Evolutionary conservation across 2,888 invertebrate genomes (phyloP).

Genomic region (Harmothoe impar): DNA sequence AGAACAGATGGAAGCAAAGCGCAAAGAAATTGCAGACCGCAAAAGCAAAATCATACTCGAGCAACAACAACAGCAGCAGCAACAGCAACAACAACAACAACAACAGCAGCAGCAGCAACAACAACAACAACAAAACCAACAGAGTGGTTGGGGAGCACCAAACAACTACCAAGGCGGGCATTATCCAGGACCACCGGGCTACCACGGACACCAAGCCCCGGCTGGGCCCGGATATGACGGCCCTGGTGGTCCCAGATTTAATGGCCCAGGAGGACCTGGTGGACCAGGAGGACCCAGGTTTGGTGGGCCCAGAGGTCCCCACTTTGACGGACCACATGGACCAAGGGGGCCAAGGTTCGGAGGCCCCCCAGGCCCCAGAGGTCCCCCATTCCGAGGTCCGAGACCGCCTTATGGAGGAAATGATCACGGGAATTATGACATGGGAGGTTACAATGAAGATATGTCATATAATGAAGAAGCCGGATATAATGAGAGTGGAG

Average conservation of each 20-base stretch:
- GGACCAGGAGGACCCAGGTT: slow-evolving; percentile 54
- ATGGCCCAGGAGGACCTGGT: slow-evolving; percentile 32
- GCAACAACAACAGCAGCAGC: slow-evolving; percentile 48
- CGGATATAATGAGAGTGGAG: slow-evolving; percentile 41
- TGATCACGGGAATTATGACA: not conserved
- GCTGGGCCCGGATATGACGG: slow-evolving; percentile 44
- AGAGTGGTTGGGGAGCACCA: slow-evolving; percentile 5
- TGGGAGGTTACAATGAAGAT: not conserved
- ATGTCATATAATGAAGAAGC: slow-evolving; percentile 46
- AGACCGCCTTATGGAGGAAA: not conserved
- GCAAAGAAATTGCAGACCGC: slow-evolving; percentile 74
- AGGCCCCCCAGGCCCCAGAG: not conserved
- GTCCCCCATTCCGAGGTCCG: slow-evolving; percentile 17
- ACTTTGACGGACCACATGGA: slow-evolving; percentile 60
- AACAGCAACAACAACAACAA: slow-evolving; percentile 61
- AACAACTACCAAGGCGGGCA: slow-evolving; percentile 50
- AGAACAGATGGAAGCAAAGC: slow-evolving; percentile 81
- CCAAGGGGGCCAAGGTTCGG: slow-evolving; percentile 53
- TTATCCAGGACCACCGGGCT: slow-evolving; percentile 16
- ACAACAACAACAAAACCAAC: slow-evolving; percentile 56
- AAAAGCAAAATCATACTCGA: slow-evolving; percentile 71
- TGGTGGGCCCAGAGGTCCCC: slow-evolving; percentile 50
- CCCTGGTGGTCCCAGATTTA: slow-evolving; percentile 19
- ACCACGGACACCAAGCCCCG: not conserved
- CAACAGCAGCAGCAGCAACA: slow-evolving; percentile 53